Percentiles rank a stretch among this genome's conserved stretches.
Evolutionary conservation across 2,113 vertebrate genomes (phyloP).

Genomic region (Stigmatopora argus): DNA sequence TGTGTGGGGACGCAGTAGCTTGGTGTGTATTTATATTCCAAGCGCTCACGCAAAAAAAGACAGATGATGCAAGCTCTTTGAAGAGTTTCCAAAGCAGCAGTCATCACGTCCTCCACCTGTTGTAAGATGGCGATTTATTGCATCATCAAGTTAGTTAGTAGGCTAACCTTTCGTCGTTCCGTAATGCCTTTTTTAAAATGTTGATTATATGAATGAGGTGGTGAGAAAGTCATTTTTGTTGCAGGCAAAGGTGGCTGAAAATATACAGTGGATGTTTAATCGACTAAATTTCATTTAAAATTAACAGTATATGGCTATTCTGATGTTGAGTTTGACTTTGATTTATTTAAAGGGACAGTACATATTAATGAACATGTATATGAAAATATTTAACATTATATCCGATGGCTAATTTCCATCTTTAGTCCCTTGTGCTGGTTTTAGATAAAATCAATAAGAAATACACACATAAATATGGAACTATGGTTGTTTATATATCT

Average conservation of each 20-base stretch:
- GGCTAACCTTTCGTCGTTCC: conserved; percentile 28
- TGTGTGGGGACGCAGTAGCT: conserved; percentile 37
- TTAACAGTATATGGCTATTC: not conserved
- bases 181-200: conserved; percentile 1
- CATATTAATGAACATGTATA: no score
- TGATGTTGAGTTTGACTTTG: no score
- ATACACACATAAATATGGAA: not conserved
- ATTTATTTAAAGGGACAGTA: no score
- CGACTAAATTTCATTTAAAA: not conserved
- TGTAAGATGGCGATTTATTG: conserved; percentile 53
- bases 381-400: no score
- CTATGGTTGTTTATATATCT: not conserved
- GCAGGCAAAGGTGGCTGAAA: not conserved
- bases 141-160: conserved; percentile 45
- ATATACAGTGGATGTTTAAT: not conserved
- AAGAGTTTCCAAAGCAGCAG: conserved; percentile 53
- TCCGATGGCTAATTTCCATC: no score
- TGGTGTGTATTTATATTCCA: conserved; percentile 44
- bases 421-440: no score
- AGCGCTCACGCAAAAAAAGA: conserved; percentile 32
- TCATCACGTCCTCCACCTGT: conserved; percentile 50
- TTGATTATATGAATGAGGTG: conserved; percentile 5
- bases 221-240: not conserved
- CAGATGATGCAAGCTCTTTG: conserved; percentile 54
- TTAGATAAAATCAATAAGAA: no score